Conservation (phyloP, 2,797 vertebrate species). For the Pseudochirops cupreus region DNA sequence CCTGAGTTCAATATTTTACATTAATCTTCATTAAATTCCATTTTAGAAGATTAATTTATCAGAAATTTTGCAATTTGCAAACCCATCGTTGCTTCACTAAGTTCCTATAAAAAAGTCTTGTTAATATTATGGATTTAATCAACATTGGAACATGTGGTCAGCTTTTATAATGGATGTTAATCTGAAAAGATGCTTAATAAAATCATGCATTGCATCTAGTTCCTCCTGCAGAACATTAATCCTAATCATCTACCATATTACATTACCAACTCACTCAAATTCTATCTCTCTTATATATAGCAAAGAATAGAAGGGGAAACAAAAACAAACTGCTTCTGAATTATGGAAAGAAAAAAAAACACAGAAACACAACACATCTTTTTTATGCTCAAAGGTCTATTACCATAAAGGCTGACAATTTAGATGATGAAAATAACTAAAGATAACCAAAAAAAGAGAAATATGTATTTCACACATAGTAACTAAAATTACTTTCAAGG, state of each 20-base stretch:
- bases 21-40: background rate
- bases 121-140: background rate
- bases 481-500: background rate
- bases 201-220: slow-evolving; percentile 22
- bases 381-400: background rate
- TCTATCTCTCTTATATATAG: background rate
- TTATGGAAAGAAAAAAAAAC: background rate
- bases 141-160: slow-evolving; percentile 12
- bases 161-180: slow-evolving; percentile 14
- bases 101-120: background rate
- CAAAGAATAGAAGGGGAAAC: background rate
- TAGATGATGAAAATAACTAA: background rate
- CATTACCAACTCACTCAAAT: background rate
- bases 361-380: background rate
- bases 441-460: background rate
- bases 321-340: background rate
- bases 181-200: background rate
- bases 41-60: background rate
- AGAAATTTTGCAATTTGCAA: background rate
- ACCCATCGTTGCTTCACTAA: background rate
- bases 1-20: background rate
- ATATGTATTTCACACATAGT: background rate
- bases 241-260: background rate
- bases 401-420: background rate
- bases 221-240: background rate